Conservation (phyloP, 2,888 invertebrate species). For the Tanypteryx hageni region DNA sequence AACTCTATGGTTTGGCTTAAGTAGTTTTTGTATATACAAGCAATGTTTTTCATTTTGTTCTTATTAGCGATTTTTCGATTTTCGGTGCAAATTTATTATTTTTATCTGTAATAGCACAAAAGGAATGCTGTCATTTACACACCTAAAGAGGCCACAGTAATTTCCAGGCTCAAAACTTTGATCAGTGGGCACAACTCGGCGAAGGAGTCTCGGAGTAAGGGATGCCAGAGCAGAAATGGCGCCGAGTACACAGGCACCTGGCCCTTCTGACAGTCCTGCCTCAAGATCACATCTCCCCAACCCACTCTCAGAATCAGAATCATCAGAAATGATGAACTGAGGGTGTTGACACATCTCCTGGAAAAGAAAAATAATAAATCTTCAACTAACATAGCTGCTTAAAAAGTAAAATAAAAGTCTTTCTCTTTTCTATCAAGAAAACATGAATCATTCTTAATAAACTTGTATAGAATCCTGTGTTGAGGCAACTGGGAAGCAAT, state of each 20-base stretch:
- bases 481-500: not conserved
- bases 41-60: too few relatives aligned
- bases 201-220: conserved; percentile 82
- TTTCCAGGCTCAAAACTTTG: conserved; percentile 80
- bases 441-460: not conserved
- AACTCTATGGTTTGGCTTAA: too few relatives aligned
- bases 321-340: conserved; percentile 77
- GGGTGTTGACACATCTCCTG: conserved; percentile 84
- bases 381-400: too few relatives aligned
- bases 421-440: not conserved
- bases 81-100: too few relatives aligned
- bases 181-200: conserved; percentile 82
- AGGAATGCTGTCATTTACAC: conserved; percentile 67
- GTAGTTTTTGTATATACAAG: too few relatives aligned
- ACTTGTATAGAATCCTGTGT: not conserved
- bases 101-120: too few relatives aligned
- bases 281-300: conserved; percentile 63
- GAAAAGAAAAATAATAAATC: conserved; percentile 61
- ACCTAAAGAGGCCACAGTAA: conserved; percentile 84
- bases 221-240: conserved; percentile 81
- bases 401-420: not conserved
- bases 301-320: conserved; percentile 70
- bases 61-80: too few relatives aligned
- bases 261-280: conserved; percentile 68
- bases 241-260: conserved; percentile 80